Base-by-base conservation (phyloP, 2,113 vertebrate genomes). In the Lepus timidus region DNA sequence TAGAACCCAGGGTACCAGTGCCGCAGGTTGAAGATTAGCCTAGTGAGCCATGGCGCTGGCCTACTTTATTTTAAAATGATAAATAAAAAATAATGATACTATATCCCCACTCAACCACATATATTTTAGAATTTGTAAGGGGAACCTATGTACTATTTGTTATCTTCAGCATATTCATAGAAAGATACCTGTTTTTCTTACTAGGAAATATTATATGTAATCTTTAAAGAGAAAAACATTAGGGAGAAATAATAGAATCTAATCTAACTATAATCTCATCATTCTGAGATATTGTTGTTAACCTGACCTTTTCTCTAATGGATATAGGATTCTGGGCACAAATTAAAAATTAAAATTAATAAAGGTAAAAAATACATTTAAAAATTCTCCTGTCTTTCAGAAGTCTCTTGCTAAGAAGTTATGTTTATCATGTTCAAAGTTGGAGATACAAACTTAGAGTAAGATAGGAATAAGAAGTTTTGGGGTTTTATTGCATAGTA, bases 151-250 rank as follows among this genome's bases (percentile, higher is more conserved):
- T 2, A 31, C 6, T 20, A 17, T 29, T 73, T 85, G 25, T 88
- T 91, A 31, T 88, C 51, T 67, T 70, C 58, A 81, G 76, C 33
- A 25, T 71, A 79, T 85, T 90, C 74, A 55, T 33, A 89, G 51
- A 70, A 93, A 88, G 44, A 51, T 73, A 27, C 76, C 92, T n/a
- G 51, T 78, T 94, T 74, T 94, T 74, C 49, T 85, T 31, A 29
- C 76, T 74, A 92, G 88, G 92, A 81, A 83, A 84, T 73, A 17
- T 80, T 93, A 64, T 27, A 27, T 6, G 4, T 81, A 75, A 33
- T 83, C 71, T 74, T 58, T 71, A 58, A 70, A 76, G 82, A 83
- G 36, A 83, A 70, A 79, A 62, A 16, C 12, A 14, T 14, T 71
- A 33, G 33, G 71, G 70, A 85, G 22, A 75, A 96, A 44, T 44